These are phyloP conservation scores for Caretta caretta DNA, from an alignment of 2,113 vertebrate species.

Conservation along the genomic window DNA sequence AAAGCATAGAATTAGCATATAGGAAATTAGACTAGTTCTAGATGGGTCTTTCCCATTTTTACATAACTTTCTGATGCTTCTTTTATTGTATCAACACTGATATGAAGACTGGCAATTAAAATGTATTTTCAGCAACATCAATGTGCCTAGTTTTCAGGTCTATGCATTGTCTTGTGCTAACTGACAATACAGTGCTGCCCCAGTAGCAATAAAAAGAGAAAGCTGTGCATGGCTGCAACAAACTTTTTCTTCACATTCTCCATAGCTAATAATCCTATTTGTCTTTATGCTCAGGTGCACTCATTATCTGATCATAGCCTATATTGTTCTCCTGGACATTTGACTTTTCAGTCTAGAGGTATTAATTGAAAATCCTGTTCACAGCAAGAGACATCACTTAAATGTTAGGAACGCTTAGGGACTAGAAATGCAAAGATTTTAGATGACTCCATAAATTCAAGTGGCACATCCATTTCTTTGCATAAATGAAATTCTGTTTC, in stretches of 20 bases:
- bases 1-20: neutral
- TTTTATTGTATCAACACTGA: neutral
- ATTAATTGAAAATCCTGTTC: neutral
- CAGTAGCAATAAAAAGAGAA: neutral
- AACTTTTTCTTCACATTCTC: neutral
- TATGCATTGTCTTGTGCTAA: neutral
- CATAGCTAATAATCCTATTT: neutral
- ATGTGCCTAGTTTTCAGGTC: neutral
- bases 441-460: neutral
- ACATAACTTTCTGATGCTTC: neutral
- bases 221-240: rapidly evolving
- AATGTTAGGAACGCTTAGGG: neutral
- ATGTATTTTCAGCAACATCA: neutral
- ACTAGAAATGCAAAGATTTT: neutral
- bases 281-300: neutral
- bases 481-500: neutral
- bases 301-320: neutral
- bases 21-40: neutral
- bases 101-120: neutral
- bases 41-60: neutral
- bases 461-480: neutral
- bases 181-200: neutral
- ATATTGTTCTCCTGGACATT: neutral
- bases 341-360: neutral
- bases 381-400: neutral